These are phyloP conservation scores for Cebus imitator DNA, from an alignment of 2,113 vertebrate genomes.

Conservation along the genomic window DNA sequence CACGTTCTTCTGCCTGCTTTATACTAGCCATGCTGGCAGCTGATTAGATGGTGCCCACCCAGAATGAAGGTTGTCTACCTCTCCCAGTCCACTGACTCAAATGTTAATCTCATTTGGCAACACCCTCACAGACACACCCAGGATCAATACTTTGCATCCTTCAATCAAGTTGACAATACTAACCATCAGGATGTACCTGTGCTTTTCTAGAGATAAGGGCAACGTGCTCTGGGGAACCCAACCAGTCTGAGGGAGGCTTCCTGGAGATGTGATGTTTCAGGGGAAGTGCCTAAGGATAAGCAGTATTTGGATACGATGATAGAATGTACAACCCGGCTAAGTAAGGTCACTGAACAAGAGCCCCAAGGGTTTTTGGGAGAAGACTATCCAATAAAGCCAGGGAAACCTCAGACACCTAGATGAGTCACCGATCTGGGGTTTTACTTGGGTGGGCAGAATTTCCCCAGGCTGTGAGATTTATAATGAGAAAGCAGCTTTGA, in stretches of 20 bases:
- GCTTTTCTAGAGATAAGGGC: neutral
- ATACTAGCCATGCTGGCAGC: too few species aligned
- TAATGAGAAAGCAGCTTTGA: constrained; percentile 46
- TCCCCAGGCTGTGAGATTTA: constrained; percentile 9
- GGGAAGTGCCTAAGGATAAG: neutral
- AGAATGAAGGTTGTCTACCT: too few species aligned
- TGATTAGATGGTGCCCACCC: too few species aligned
- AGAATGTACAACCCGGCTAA: neutral
- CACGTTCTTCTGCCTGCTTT: too few species aligned
- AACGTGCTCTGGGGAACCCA: neutral
- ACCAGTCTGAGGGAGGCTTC: neutral
- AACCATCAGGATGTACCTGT: too few species aligned
- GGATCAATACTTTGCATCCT: too few species aligned
- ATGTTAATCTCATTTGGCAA: too few species aligned
- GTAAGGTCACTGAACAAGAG: neutral
- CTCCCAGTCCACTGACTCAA: too few species aligned
- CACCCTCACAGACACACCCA: too few species aligned
- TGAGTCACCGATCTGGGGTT: constrained; percentile 28
- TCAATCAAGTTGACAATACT: too few species aligned
- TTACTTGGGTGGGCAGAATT: neutral
- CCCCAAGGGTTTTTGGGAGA: neutral
- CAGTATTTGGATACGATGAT: neutral
- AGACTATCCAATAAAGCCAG: neutral
- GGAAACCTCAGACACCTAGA: neutral
- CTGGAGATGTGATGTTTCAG: neutral